These are phyloP conservation scores for Hirtodrosophila cameraria DNA, from an alignment of 2,888 invertebrate genomes.

Conservation along the genomic window DNA sequence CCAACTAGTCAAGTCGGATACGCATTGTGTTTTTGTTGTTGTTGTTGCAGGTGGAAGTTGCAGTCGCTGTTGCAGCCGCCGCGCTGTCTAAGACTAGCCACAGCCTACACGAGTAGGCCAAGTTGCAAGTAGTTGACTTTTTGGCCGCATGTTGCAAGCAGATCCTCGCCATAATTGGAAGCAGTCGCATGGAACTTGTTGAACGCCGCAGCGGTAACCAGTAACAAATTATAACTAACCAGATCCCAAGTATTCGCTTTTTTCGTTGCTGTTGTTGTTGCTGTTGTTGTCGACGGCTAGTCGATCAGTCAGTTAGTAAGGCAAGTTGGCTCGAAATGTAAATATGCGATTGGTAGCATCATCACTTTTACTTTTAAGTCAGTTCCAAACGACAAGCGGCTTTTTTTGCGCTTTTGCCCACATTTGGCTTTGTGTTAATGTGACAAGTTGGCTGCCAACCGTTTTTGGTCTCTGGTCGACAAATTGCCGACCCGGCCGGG, in stretches of 20 bases:
- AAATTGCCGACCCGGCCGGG: constrained; percentile 40
- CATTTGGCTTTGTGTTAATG: constrained; percentile 74
- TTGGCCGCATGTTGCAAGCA: constrained; percentile 73
- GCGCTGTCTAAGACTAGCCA: constrained; percentile 54
- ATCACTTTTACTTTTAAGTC: constrained; percentile 75
- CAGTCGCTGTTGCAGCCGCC: constrained; percentile 48
- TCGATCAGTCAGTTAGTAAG: constrained; percentile 78
- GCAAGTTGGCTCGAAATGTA: constrained; percentile 71
- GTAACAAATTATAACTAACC: constrained; percentile 68
- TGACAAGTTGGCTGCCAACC: constrained; percentile 69
- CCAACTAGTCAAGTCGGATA: constrained; percentile 26
- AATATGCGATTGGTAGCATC: constrained; percentile 61
- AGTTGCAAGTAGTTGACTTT: constrained; percentile 61
- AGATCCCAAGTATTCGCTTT: constrained; percentile 24
- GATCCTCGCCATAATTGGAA: constrained; percentile 81
- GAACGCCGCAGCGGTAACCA: constrained; percentile 26
- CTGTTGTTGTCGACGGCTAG: constrained; percentile 38
- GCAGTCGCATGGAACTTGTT: constrained; percentile 81
- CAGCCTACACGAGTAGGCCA: constrained; percentile 38
- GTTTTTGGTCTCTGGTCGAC: constrained; percentile 37
- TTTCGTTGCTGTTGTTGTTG: constrained; percentile 17
- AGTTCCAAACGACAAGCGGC: constrained; percentile 7
- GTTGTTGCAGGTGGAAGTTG: constrained; percentile 14
- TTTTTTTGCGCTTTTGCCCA: too few relatives aligned
- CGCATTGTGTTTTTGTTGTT: constrained; percentile 40